phyloP scores from a whole-genome alignment of 2,888 invertebrate species.

The Strigamia transsilvanica region DNA sequence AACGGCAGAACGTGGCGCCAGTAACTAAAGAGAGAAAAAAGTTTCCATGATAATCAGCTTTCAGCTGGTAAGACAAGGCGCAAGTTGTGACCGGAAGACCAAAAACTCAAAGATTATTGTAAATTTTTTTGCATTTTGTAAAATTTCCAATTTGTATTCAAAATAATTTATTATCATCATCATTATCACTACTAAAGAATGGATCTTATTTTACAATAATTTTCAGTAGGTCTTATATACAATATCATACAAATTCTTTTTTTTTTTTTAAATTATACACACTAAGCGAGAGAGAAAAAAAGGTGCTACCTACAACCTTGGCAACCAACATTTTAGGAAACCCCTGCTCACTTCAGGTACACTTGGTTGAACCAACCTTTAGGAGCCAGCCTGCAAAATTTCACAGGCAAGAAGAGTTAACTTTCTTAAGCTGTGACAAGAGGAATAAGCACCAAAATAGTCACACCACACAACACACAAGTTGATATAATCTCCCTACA shows the following conservation, averaged over 20 bases:
- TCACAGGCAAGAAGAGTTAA: constrained; percentile 50
- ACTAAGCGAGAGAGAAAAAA: constrained; percentile 50
- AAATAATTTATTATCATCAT: neutral
- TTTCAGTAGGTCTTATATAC: constrained; percentile 12
- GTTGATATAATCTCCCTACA: constrained; percentile 31
- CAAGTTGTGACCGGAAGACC: constrained; percentile 34
- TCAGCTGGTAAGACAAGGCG: constrained; percentile 12
- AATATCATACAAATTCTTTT: neutral
- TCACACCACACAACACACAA: constrained; percentile 36
- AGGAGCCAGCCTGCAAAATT: constrained; percentile 51
- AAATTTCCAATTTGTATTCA: neutral
- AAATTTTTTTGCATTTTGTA: neutral
- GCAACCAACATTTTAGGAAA: constrained; percentile 46
- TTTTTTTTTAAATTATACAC: constrained; percentile 17
- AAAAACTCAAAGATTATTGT: neutral
- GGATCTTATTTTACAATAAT: neutral
- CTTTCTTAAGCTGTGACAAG: constrained; percentile 44
- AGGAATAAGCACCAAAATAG: constrained; percentile 29
- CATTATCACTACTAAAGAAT: neutral
- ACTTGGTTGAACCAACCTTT: constrained; percentile 22
- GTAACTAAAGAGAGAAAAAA: constrained; percentile 51
- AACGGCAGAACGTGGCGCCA: constrained; percentile 46
- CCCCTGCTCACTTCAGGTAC: constrained; percentile 17
- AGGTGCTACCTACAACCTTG: constrained; percentile 52
- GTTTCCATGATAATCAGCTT: constrained; percentile 46